phyloP scores from a whole-genome alignment of 2,888 invertebrate species.

The Drosophila subsilvestris region DNA sequence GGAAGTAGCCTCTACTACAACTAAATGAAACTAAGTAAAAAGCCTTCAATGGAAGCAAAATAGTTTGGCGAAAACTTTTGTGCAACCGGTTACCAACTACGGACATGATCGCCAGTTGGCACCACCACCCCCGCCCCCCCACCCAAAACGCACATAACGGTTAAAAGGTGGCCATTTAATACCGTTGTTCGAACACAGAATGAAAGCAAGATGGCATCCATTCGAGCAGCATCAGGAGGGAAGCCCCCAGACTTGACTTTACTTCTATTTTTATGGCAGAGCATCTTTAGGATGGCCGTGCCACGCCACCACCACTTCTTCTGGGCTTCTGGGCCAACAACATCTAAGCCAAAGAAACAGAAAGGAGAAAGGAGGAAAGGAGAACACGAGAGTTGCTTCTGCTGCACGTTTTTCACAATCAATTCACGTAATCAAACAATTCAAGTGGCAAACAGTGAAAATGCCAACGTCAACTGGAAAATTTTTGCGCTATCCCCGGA shows the following conservation, averaged over 20 bases:
- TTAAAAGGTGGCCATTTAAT: slow-evolving; percentile 69
- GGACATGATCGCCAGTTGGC: slow-evolving; percentile 8
- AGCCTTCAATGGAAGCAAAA: slow-evolving; percentile 44
- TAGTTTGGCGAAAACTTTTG: slow-evolving; percentile 12
- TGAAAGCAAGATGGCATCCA: slow-evolving; percentile 25
- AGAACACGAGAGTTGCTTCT: slow-evolving; percentile 57
- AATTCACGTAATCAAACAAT: slow-evolving; percentile 83
- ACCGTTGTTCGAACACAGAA: slow-evolving; percentile 64
- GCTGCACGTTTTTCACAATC: slow-evolving; percentile 80
- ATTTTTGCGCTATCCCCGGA: slow-evolving; percentile 66
- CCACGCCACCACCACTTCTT: not conserved
- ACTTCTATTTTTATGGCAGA: slow-evolving; percentile 46
- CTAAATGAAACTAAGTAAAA: slow-evolving; percentile 68
- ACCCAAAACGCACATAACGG: slow-evolving; percentile 43
- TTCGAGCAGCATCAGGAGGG: slow-evolving; percentile 8
- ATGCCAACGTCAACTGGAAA: slow-evolving; percentile 83
- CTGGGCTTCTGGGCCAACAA: slow-evolving; percentile 13
- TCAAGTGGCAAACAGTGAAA: slow-evolving; percentile 83
- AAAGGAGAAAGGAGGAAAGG: not conserved
- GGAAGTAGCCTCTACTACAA: slow-evolving; percentile 31
- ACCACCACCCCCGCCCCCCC: not conserved
- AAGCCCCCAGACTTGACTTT: slow-evolving; percentile 48
- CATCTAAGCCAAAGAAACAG: slow-evolving; percentile 28
- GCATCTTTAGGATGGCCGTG: slow-evolving; percentile 46
- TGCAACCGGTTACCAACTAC: slow-evolving; percentile 18